Evolutionary conservation across 2,113 vertebrate genomes (phyloP).

Genomic region (Oreotrochilus melanogaster): DNA sequence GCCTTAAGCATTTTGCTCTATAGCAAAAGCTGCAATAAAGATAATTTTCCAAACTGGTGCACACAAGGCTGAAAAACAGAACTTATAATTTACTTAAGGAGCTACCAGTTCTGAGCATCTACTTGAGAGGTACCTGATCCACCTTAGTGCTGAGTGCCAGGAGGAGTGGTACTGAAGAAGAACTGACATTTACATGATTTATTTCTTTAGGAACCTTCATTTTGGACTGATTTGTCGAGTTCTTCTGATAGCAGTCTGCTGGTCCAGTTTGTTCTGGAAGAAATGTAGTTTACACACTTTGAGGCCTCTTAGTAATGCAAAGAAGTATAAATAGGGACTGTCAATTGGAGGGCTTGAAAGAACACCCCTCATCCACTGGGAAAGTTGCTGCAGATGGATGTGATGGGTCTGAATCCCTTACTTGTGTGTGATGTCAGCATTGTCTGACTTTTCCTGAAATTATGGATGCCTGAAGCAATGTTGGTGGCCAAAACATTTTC

Average conservation of each 20-base stretch:
- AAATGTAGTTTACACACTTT: background rate
- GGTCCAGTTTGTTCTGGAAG: background rate
- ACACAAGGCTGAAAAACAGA: background rate
- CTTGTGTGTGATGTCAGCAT: background rate
- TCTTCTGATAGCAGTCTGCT: background rate
- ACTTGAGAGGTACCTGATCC: background rate
- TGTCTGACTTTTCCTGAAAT: background rate
- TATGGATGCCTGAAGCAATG: background rate
- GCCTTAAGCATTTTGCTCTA: background rate
- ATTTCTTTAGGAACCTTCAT: background rate
- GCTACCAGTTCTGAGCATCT: background rate
- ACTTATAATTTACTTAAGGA: background rate
- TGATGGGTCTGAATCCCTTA: background rate
- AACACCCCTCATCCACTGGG: background rate
- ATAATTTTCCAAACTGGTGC: background rate
- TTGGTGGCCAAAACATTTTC: background rate
- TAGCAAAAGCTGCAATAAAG: background rate
- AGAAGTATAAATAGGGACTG: background rate
- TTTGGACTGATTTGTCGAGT: background rate
- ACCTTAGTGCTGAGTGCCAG: background rate
- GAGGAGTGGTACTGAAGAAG: background rate
- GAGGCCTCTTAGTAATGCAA: background rate
- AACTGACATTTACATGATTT: background rate
- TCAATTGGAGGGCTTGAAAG: background rate
- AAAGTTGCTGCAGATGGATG: fast-evolving